Percentiles rank a stretch among this genome's conserved stretches.
Conservation (phyloP, 1,140 invertebrate genomes). For the Lasaia peninsularis region DNA sequence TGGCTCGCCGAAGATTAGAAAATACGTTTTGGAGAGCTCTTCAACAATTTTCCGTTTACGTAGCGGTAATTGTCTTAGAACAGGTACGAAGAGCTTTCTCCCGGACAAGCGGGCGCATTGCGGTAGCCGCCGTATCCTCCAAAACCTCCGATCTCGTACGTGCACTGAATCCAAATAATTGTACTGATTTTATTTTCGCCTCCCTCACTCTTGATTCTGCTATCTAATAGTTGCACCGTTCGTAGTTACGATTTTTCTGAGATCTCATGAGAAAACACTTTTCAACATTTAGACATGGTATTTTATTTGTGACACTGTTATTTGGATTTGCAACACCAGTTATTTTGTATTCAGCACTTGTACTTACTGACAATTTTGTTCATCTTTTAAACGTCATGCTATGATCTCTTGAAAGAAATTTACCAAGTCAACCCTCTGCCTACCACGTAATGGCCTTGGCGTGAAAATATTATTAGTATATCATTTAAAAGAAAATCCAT, state of each 20-base stretch:
- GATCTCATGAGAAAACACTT: constrained; percentile 21
- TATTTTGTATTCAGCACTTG: too few relatives aligned
- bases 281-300: constrained; percentile 30
- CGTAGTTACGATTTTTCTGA: constrained; percentile 19
- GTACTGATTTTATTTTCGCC: constrained; percentile 73
- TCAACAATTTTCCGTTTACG: constrained; percentile 69
- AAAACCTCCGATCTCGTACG: constrained; percentile 61
- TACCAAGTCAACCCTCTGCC: too few relatives aligned
- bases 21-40: constrained; percentile 61
- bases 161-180: constrained; percentile 67
- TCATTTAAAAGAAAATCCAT: too few relatives aligned
- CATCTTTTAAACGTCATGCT: too few relatives aligned
- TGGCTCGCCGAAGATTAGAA: constrained; percentile 52
- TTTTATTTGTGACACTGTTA: constrained; percentile 22
- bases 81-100: constrained; percentile 50
- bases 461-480: too few relatives aligned
- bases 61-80: constrained; percentile 69
- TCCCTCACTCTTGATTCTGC: constrained; percentile 64
- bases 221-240: constrained; percentile 51
- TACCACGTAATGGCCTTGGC: too few relatives aligned
- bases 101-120: constrained; percentile 51
- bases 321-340: too few relatives aligned
- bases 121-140: constrained; percentile 54
- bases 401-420: too few relatives aligned
- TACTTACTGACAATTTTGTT: too few relatives aligned